Base-by-base conservation (phyloP, 2,888 invertebrate genomes). In the Candidula unifasciata region DNA sequence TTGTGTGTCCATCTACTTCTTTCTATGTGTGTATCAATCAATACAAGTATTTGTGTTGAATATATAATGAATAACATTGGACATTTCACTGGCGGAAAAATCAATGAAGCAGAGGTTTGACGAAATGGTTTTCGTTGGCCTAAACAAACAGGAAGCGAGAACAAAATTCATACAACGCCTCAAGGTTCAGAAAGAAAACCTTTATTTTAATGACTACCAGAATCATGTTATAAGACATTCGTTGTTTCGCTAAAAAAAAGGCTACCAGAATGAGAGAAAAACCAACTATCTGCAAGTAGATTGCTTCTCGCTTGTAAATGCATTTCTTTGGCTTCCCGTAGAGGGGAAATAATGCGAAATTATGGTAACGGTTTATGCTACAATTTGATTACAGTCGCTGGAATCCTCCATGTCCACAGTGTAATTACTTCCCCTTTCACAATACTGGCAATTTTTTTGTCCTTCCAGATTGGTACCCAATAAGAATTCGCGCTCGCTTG, bases 321-420 rank as follows among this genome's bases (percentile, higher is more conserved):
- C 77, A n/a, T 77, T 77, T 33, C 77, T 77, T 60, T 60, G 30
- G 60, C 30, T 60, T 37, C 30, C n/a, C 35, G 21, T 33, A 57
- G 44, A 60, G 37, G 60, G 35, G 60, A 77, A 60, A 77, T 77
- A 77, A 77, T 57, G 77, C 16, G 77, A 77, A 77, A 77, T 77
- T 77, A 77, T 77, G 77, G 60, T 77, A 77, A 77, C 77, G 60
- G 30, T 77, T 77, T 60, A 57, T 77, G 57, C 77, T 60, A 77
- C 60, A 77, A 77, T 77, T 77, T 44, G 77, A 77, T 77, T 77
- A 77, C 27, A 60, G 77, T 35, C 60, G 24, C 10, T 24, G 6
- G 77, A 60, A 60, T 57, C 77, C 18, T n/a, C 77, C 64, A 77
- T 64, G 77, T 57, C 57, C 64, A 60, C 6, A n/a, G 3, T 52